Base-by-base conservation (phyloP, 1,140 invertebrate species). In the Lethrus apterus region DNA sequence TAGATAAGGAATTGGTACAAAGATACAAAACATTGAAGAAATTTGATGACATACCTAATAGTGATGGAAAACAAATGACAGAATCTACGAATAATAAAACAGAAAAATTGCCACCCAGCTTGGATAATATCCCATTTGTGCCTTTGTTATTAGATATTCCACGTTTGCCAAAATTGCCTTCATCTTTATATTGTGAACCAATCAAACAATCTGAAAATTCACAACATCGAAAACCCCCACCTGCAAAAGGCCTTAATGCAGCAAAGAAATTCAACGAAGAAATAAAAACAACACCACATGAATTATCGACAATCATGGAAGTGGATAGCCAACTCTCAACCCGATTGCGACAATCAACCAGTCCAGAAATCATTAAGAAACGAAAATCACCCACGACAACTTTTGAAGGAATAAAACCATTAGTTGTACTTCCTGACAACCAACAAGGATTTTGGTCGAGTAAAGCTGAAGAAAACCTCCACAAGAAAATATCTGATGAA, bases 271-370 rank as follows among this genome's bases (percentile, higher is more conserved):
- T 56, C 62, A 69, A 58, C 54, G 55, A 23, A 63, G 61, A 57
- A 60, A 69, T 72, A 40, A 49, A 55, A 18, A 48, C 67, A 14
- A 54, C 67, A 21, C 72, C 74, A 3, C 79, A 80, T 51, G 79
- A 83, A 57, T 63, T 81, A 11, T 81, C 79, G 7, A 81, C 79
- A 4, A 81, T 83, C 31, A 63, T 75, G 3, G 79, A 83, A 70
- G 58, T 53, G 2, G 64, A 66, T 19, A 66, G 59, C 46, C 58
- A 42, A 42, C 18, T 42, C 24, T 42, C 40, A 13, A 26, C 40
- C 5, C 10, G 24, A 13, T 14, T 47, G 4, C n/a, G 36, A 4
- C 17, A 19, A 15, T 26, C 35, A n/a, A 10, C 26, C 23, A 34
- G 31, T 15, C 14, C 14, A 8, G 26, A 43, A 26, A 33, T 31